These are phyloP conservation scores for Chromoteleia sp. DNA, from an alignment of 2,888 invertebrate genomes.

Conservation along the genomic window DNA sequence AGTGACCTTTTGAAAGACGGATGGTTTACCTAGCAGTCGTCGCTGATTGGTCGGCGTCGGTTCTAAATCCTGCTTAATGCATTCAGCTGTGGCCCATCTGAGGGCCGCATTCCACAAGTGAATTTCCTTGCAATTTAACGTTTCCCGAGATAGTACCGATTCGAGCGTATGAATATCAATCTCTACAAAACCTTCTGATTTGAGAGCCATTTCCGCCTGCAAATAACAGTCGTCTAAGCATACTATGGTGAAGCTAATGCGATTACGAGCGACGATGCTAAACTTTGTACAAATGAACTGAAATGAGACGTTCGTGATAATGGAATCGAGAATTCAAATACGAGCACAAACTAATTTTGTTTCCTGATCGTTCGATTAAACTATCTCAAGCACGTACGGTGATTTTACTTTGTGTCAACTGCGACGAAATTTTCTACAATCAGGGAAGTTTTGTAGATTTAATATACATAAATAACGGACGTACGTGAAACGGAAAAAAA, in stretches of 20 bases:
- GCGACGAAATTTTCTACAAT: slow-evolving; percentile 54
- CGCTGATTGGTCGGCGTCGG: slow-evolving; percentile 90
- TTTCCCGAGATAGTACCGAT: slow-evolving; percentile 95
- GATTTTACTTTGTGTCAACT: slow-evolving; percentile 29
- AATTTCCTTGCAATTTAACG: slow-evolving; percentile 97
- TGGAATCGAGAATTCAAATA: slow-evolving; percentile 34
- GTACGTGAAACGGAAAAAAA: slow-evolving; percentile 27
- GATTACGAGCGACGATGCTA: slow-evolving; percentile 35
- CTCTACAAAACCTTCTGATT: slow-evolving; percentile 97
- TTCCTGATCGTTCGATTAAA: slow-evolving; percentile 21
- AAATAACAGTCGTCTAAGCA: slow-evolving; percentile 75
- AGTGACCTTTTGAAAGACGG: not conserved
- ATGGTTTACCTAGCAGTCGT: slow-evolving; percentile 78
- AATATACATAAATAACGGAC: slow-evolving; percentile 68
- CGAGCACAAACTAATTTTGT: slow-evolving; percentile 45
- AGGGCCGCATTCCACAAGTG: slow-evolving; percentile 95
- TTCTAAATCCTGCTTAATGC: slow-evolving; percentile 92
- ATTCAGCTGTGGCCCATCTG: slow-evolving; percentile 97
- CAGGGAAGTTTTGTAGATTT: slow-evolving; percentile 72
- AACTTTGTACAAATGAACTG: slow-evolving; percentile 67
- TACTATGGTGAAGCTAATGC: slow-evolving; percentile 51
- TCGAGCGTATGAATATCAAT: slow-evolving; percentile 97
- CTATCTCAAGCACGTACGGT: slow-evolving; percentile 21
- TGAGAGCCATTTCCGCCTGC: slow-evolving; percentile 97
- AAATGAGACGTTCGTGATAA: slow-evolving; percentile 58